Evolutionary conservation across 2,113 vertebrate species (phyloP).

Genomic region (Felis catus): DNA sequence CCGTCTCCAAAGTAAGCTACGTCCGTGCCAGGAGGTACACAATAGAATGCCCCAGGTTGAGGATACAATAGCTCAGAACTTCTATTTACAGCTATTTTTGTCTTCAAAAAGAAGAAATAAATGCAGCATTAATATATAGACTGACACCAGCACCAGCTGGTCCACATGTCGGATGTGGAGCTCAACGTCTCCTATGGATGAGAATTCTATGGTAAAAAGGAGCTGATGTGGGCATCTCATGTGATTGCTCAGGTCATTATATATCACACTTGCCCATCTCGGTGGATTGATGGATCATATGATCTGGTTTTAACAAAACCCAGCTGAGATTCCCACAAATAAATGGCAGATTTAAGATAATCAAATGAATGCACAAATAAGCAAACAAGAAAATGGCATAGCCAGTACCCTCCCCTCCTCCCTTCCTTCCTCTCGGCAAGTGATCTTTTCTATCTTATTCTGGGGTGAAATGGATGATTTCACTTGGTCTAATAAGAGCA

Average conservation of each 20-base stretch:
- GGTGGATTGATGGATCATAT: background rate
- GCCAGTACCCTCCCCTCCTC: no score
- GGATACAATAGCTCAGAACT: background rate
- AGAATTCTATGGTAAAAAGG: background rate
- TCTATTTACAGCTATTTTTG: background rate
- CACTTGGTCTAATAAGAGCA: background rate
- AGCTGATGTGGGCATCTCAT: accelerated
- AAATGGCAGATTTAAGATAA: background rate
- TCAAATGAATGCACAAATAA: background rate
- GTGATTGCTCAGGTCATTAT: background rate
- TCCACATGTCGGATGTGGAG: background rate
- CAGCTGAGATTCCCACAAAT: background rate
- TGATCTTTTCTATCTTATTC: background rate
- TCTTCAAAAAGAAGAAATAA: constrained; percentile 23
- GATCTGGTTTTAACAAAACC: background rate
- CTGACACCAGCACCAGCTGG: background rate
- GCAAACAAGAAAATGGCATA: background rate
- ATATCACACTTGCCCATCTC: background rate
- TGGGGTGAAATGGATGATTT: background rate
- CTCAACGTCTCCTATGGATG: background rate
- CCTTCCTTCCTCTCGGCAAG: background rate
- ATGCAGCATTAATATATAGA: background rate
- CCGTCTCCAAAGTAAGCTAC: background rate
- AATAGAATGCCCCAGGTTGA: background rate
- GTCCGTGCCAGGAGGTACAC: accelerated